A percentile compares a stretch with the other conserved stretches of the same genome.
phyloP scores from a whole-genome alignment of 2,113 vertebrate species.

The Callipepla squamata region DNA sequence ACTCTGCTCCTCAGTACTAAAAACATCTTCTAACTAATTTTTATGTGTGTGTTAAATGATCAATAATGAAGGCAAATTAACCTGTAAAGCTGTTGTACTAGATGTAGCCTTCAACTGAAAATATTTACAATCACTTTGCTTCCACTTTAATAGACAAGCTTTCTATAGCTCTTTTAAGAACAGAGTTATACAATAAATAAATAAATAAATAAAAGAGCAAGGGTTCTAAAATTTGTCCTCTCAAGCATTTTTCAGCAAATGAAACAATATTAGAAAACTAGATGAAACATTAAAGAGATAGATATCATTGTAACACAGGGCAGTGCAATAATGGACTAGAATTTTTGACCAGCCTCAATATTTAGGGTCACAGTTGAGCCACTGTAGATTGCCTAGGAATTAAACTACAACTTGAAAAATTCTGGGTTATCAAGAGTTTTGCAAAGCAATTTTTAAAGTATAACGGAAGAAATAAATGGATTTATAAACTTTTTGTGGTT shows the following conservation, averaged over 20 bases:
- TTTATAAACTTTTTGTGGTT: not conserved
- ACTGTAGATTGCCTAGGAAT: not conserved
- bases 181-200: too few species aligned
- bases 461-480: not conserved
- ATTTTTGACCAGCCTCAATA: not conserved
- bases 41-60: not conserved
- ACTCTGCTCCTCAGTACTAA: not conserved
- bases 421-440: not conserved
- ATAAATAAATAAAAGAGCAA: not conserved
- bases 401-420: constrained; percentile 32
- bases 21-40: not conserved
- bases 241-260: not conserved
- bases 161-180: not conserved
- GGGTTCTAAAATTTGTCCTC: not conserved
- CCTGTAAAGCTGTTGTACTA: not conserved
- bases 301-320: not conserved
- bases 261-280: constrained; percentile 10
- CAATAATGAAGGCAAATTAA: not conserved
- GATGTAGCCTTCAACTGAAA: not conserved
- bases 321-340: not conserved
- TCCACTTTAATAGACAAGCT: not conserved
- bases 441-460: constrained; percentile 7
- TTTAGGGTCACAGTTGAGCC: not conserved
- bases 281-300: constrained; percentile 4
- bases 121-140: not conserved